These are phyloP conservation scores for Toxotes lorentzi DNA, from an alignment of 2,797 vertebrate genomes.

Conservation along the genomic window DNA sequence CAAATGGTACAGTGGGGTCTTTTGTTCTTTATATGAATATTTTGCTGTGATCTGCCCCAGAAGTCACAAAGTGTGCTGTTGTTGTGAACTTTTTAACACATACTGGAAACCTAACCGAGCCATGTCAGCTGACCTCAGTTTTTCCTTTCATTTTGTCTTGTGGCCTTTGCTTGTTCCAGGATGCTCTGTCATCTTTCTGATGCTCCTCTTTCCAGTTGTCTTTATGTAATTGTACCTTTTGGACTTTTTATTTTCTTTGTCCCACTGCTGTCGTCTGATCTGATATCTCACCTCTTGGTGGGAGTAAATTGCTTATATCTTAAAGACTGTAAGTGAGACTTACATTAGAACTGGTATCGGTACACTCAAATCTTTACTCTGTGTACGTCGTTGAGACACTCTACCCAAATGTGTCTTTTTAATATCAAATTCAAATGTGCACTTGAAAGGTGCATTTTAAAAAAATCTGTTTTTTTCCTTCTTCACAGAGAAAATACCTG, in stretches of 20 bases:
- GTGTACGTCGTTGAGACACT: not conserved
- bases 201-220: constrained; percentile 5
- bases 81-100: constrained; percentile 67
- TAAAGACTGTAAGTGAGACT: constrained; percentile 11
- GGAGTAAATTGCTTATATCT: constrained; percentile 16
- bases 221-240: constrained; percentile 13
- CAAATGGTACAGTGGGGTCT: constrained; percentile 14
- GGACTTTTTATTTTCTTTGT: constrained; percentile 13
- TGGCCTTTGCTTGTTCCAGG: constrained; percentile 26
- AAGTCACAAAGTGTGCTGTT: constrained; percentile 53
- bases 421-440: not conserved
- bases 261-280: constrained; percentile 54
- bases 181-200: constrained; percentile 23
- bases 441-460: constrained; percentile 1
- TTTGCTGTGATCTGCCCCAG: constrained; percentile 62
- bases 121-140: constrained; percentile 81
- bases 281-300: constrained; percentile 35
- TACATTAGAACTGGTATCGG: constrained; percentile 22
- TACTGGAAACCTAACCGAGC: constrained; percentile 81
- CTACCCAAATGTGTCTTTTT: constrained; percentile 11
- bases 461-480: not conserved
- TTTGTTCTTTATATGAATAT: constrained; percentile 28
- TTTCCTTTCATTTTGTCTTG: constrained; percentile 51
- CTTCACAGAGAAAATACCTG: constrained; percentile 11
- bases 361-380: constrained; percentile 12